phyloP scores from a whole-genome alignment of 2,113 vertebrate genomes.

The Alces alces region DNA sequence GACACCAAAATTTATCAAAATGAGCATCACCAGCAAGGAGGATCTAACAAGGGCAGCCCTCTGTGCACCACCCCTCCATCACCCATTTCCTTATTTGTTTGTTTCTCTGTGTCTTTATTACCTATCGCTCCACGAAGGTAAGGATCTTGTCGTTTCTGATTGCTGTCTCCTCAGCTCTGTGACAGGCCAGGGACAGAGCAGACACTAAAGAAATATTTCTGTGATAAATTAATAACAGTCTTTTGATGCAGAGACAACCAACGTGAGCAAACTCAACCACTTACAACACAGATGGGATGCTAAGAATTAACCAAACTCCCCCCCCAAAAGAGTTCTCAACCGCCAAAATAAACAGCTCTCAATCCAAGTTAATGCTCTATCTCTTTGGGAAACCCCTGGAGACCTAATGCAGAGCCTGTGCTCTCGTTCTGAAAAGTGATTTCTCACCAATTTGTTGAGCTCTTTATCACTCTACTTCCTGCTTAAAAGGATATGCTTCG shows the following conservation, averaged over 20 bases:
- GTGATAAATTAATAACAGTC: background rate
- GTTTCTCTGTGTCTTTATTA: background rate
- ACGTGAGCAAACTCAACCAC: background rate
- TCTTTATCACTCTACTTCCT: background rate
- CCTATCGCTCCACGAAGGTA: background rate
- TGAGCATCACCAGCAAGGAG: background rate
- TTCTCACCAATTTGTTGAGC: background rate
- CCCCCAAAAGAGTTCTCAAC: background rate
- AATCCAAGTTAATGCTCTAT: background rate
- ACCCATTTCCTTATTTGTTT: background rate
- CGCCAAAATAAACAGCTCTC: constrained; percentile 20
- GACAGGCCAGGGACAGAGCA: background rate
- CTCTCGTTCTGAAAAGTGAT: background rate
- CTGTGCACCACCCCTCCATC: background rate
- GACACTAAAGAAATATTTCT: background rate
- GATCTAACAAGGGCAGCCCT: background rate
- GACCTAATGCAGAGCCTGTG: background rate
- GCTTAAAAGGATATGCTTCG: background rate
- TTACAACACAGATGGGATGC: background rate
- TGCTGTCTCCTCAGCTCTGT: background rate
- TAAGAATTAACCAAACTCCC: background rate
- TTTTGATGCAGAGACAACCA: background rate
- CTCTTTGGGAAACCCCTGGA: background rate
- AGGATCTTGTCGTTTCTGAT: background rate
- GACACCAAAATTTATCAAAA: background rate